These are phyloP conservation scores for Athalia circularis DNA, from an alignment of 2,888 invertebrate species.

Conservation along the genomic window DNA sequence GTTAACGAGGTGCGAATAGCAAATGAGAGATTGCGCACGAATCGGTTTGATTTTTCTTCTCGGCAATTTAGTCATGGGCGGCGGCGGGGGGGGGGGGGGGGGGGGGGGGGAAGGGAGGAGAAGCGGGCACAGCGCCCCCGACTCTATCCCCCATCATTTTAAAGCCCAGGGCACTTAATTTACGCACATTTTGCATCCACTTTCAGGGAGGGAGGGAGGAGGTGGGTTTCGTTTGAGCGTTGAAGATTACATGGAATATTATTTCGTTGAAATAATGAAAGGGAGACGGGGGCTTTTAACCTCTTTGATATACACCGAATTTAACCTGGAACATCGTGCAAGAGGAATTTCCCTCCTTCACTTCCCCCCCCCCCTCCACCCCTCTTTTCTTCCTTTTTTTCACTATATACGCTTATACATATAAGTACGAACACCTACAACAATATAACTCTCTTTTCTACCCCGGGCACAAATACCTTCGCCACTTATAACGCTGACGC, in stretches of 20 bases:
- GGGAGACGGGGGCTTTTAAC: constrained; percentile 50
- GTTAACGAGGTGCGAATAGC: constrained; percentile 16
- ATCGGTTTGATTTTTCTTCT: too few species aligned
- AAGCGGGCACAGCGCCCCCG: neutral
- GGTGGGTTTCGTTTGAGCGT: constrained; percentile 62
- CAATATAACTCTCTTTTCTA: too few species aligned
- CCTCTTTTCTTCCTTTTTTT: constrained; percentile 39
- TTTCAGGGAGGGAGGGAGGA: constrained; percentile 17
- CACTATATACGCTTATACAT: constrained; percentile 24
- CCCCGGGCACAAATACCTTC: neutral
- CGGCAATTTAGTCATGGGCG: too few species aligned
- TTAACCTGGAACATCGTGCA: neutral
- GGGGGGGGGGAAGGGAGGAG: neutral
- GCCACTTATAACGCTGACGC: constrained; percentile 36
- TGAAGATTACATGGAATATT: constrained; percentile 65
- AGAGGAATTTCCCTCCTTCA: constrained; percentile 10
- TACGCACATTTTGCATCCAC: constrained; percentile 64
- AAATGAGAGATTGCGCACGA: too few species aligned
- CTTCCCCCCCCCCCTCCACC: neutral
- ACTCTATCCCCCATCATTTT: neutral
- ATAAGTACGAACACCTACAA: constrained; percentile 8
- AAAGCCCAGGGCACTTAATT: constrained; percentile 61
- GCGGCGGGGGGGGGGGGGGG: neutral
- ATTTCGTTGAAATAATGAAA: constrained; percentile 55
- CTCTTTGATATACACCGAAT: constrained; percentile 56